These are phyloP conservation scores for Lipotes vexillifer DNA, from an alignment of 2,113 vertebrate genomes.

Conservation along the genomic window DNA sequence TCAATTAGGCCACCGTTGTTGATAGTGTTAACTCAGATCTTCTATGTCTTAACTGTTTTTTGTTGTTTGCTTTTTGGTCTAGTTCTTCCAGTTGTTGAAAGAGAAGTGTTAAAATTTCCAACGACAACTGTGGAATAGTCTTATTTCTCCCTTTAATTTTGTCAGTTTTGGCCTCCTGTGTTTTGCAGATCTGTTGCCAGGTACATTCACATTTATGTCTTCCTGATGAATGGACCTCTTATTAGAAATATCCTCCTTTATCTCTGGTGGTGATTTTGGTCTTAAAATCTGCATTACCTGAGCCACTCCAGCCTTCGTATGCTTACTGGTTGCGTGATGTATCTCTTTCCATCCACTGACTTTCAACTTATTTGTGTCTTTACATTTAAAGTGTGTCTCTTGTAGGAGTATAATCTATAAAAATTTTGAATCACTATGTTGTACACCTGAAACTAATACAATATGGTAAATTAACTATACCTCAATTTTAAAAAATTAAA, in stretches of 20 bases:
- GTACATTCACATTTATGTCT: background rate
- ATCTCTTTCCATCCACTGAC: background rate
- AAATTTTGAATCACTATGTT: background rate
- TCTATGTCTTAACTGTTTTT: background rate
- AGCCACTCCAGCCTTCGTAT: background rate
- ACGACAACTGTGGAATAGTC: background rate
- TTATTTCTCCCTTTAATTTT: background rate
- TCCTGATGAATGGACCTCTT: background rate
- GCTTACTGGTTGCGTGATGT: background rate
- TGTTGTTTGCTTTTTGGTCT: background rate
- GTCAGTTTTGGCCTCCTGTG: background rate
- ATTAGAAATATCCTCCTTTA: background rate
- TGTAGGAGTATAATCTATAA: background rate
- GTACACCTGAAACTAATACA: background rate
- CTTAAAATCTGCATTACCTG: background rate
- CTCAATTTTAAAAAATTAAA: background rate
- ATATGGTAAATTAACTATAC: background rate
- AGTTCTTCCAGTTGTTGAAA: background rate
- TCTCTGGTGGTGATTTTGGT: background rate
- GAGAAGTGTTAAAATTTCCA: background rate
- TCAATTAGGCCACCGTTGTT: background rate
- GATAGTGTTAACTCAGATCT: background rate
- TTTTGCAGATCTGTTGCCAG: background rate
- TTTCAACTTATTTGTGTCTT: background rate
- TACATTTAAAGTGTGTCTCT: background rate